A percentile compares a stretch with the other conserved stretches of the same genome.
Conservation (phyloP, 2,888 invertebrate species). For the Erebia epiphron region DNA sequence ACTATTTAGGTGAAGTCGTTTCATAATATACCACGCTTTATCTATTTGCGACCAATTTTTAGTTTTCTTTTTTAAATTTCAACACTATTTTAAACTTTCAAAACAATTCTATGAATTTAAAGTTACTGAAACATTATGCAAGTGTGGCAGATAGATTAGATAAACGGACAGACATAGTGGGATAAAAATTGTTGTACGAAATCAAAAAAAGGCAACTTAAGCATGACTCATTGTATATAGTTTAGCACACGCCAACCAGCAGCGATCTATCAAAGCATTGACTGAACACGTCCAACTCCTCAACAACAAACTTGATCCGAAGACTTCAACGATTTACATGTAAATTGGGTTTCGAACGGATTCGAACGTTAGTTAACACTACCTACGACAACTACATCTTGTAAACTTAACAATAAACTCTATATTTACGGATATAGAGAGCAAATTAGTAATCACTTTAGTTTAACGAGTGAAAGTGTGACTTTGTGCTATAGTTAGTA, state of each 20-base stretch:
- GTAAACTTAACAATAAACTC: conserved; percentile 14
- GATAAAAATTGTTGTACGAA: too few species aligned
- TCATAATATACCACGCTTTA: too few species aligned
- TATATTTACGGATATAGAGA: conserved; percentile 24
- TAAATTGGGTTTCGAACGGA: conserved; percentile 75
- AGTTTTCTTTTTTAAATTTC: too few species aligned
- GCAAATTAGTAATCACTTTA: conserved; percentile 4
- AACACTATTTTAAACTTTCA: too few species aligned
- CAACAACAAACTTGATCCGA: conserved; percentile 69
- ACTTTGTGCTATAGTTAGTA: conserved; percentile 41
- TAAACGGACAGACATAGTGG: too few species aligned
- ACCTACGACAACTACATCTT: conserved; percentile 28
- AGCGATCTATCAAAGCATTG: conserved; percentile 38
- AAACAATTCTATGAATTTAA: too few species aligned
- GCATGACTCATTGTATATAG: too few species aligned
- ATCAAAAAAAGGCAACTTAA: too few species aligned
- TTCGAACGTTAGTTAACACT: conserved; percentile 69
- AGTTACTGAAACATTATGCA: too few species aligned
- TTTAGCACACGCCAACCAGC: conserved; percentile 18
- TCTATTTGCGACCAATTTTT: too few species aligned
- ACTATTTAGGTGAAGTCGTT: too few species aligned
- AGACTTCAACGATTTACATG: conserved; percentile 76
- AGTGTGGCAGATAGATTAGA: too few species aligned
- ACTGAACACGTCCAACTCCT: conserved; percentile 47
- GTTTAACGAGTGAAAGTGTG: conserved; percentile 11